phyloP scores from a whole-genome alignment of 2,797 vertebrate genomes.

The Steatocranus sp. region DNA sequence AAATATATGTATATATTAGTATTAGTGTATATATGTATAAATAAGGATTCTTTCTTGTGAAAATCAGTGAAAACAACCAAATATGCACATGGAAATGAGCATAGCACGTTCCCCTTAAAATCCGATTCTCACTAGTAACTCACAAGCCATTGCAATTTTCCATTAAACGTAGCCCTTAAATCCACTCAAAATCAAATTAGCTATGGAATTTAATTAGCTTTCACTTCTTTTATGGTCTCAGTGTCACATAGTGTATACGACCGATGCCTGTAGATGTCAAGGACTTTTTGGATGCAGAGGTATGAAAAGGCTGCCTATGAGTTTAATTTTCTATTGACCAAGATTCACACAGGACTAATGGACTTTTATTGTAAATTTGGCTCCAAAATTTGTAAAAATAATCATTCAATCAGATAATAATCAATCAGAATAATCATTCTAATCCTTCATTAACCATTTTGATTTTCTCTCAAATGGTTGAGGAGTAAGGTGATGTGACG shows the following conservation, averaged over 20 bases:
- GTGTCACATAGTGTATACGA: background rate
- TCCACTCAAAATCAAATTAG: background rate
- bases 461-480: background rate
- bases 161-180: background rate
- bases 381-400: background rate
- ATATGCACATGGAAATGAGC: background rate
- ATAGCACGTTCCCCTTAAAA: background rate
- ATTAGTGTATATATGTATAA: background rate
- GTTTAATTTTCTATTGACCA: background rate
- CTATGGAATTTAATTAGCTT: background rate
- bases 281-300: background rate
- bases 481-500: background rate
- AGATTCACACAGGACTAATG: background rate
- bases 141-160: background rate
- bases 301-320: background rate
- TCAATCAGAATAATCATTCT: background rate
- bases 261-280: background rate
- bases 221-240: background rate
- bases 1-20: background rate
- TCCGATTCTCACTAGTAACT: accelerated
- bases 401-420: background rate
- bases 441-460: background rate
- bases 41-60: background rate
- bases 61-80: background rate
- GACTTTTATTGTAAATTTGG: background rate